Evolutionary conservation across 2,888 invertebrate species (phyloP).

Genomic region (Heterodera filipjevi): DNA sequence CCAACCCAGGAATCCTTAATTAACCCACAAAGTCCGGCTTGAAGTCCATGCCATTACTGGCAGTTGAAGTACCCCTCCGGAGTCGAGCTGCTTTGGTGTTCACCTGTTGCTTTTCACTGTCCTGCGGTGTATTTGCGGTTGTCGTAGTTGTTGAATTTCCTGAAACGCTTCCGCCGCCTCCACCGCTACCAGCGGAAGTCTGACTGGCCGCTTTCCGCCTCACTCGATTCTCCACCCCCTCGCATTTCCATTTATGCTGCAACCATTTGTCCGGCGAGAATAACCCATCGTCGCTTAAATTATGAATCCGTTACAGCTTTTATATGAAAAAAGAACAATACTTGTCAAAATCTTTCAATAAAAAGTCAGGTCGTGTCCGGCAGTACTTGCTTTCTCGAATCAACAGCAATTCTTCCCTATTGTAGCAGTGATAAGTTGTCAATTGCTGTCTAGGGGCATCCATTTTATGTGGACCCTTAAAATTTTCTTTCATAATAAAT

Average conservation of each 20-base stretch:
- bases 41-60: constrained; percentile 46
- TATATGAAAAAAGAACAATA: constrained; percentile 30
- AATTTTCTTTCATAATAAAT: constrained; percentile 24
- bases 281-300: constrained; percentile 49
- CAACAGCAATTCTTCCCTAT: constrained; percentile 21
- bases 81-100: neutral
- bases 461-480: constrained; percentile 1
- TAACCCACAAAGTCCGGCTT: constrained; percentile 54
- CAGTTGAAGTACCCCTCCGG: constrained; percentile 8
- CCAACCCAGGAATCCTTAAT: neutral
- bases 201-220: constrained; percentile 2
- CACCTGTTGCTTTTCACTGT: constrained; percentile 16
- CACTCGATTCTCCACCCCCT: constrained; percentile 53
- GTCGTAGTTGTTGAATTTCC: constrained; percentile 5
- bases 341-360: constrained; percentile 57
- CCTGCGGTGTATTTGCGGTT: constrained; percentile 12
- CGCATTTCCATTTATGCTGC: constrained; percentile 55
- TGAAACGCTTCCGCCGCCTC: constrained; percentile 19
- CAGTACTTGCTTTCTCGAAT: constrained; percentile 37
- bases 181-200: constrained; percentile 2
- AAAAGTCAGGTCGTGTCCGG: constrained; percentile 50
- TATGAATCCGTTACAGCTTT: neutral
- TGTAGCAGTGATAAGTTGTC: constrained; percentile 6
- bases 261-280: constrained; percentile 61
- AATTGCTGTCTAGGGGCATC: constrained; percentile 15